Conservation (phyloP, 2,888 invertebrate genomes). For the Mythimna pallens region DNA sequence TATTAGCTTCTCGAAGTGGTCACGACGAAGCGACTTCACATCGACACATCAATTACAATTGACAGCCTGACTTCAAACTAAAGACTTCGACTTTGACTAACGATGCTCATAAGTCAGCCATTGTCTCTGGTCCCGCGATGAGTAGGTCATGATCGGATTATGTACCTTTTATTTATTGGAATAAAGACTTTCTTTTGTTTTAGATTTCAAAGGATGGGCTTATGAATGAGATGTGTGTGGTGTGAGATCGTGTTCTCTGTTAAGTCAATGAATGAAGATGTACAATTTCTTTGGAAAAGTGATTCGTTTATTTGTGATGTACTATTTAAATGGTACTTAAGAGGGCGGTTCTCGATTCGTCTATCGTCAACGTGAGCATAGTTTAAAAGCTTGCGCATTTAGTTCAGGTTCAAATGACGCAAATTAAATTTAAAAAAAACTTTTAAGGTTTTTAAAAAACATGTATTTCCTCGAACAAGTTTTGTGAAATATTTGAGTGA, state of each 20-base stretch:
- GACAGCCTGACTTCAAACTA: constrained; percentile 58
- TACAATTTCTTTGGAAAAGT: not conserved
- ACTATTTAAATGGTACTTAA: too few relatives aligned
- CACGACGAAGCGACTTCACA: constrained; percentile 44
- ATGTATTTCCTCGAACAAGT: too few relatives aligned
- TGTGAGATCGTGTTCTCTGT: not conserved
- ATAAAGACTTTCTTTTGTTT: constrained; percentile 49
- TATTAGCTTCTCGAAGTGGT: constrained; percentile 10
- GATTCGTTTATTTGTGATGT: not conserved
- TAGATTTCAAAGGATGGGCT: constrained; percentile 21
- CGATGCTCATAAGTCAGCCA: constrained; percentile 60
- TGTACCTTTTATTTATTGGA: constrained; percentile 37
- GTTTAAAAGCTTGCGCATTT: too few relatives aligned
- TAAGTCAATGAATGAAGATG: not conserved
- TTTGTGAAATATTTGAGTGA: too few relatives aligned
- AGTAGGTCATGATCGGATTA: constrained; percentile 53
- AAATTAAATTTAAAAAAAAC: too few relatives aligned
- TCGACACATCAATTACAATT: constrained; percentile 59
- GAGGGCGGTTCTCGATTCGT: too few relatives aligned
- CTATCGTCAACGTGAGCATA: too few relatives aligned
- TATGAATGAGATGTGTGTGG: not conserved
- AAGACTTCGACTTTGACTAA: constrained; percentile 58
- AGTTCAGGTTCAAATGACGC: too few relatives aligned
- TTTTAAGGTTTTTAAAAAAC: too few relatives aligned
- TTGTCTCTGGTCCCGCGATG: constrained; percentile 53